Evolutionary conservation across 2,113 vertebrate species (phyloP).

Genomic region (Patagioenas fasciata): DNA sequence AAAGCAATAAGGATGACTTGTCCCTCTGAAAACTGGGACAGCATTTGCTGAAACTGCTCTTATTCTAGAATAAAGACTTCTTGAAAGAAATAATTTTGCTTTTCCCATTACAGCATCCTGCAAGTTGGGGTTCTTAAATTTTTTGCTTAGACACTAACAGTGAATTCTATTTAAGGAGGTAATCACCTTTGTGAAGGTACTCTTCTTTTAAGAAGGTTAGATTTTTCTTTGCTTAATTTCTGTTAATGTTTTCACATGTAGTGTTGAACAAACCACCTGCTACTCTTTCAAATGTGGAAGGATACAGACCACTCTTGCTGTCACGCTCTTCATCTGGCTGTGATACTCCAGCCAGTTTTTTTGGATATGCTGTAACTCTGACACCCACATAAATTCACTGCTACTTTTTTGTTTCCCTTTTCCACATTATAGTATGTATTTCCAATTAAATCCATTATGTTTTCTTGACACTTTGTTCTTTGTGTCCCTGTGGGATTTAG

Average conservation of each 20-base stretch:
- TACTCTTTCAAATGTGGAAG: not conserved
- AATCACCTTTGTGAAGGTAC: not conserved
- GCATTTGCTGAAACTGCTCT: not conserved
- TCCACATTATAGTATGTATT: not conserved
- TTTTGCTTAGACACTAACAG: constrained; percentile 21
- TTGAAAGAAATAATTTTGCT: not conserved
- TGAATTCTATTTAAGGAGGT: not conserved
- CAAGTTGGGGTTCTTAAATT: not conserved
- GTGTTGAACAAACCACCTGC: not conserved
- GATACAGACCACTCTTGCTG: not conserved
- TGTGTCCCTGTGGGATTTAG: not conserved
- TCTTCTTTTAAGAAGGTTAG: not conserved
- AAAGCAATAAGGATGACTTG: not conserved
- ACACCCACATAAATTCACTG: not conserved
- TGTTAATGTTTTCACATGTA: not conserved
- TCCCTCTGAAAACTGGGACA: not conserved
- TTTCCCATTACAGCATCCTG: not conserved
- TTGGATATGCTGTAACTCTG: constrained; percentile 6
- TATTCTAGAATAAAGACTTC: not conserved
- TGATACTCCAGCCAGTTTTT: not conserved
- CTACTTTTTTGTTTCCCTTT: not conserved
- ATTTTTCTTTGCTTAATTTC: not conserved
- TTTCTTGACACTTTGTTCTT: not conserved
- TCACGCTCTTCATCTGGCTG: not conserved
- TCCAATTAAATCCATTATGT: not conserved